Base-by-base conservation (phyloP, 2,888 invertebrate species). In the Argyresthia goedartella region DNA sequence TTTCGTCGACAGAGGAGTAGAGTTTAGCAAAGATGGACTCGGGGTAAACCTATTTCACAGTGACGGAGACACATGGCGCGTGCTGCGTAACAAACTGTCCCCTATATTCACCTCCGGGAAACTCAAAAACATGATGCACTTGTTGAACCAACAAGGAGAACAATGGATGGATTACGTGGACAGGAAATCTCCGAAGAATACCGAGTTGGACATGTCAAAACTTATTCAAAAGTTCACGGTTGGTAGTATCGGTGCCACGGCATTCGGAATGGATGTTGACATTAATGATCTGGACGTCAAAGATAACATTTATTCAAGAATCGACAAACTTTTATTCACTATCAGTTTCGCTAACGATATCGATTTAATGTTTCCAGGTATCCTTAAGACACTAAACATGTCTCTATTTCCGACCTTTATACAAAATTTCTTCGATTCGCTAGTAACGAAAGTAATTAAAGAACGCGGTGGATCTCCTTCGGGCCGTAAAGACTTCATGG, bases 51-150 rank as follows among this genome's bases (percentile, higher is more conserved):
- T 56, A 44, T 56, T 56, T 48, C 49, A 51, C 50, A 53, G 53
- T 11, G 55, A 55, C n/a, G 52, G 55, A 44, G 55, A 55, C n/a
- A 51, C 52, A 39, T 56, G 56, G 56, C 53, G 53, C 11, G 48
- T 55, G 4, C 56, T 56, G 14, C 55, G 56, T 11, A 15, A 49
- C 16, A 47, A 52, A 1, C 49, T 56, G 11, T 52, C 55, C 0
- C 54, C 56, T 7, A 52, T 56, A n/a, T 56, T 56, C 51, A 53
- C 52, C 11, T 54, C 56, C 1, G 52, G 54, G 11, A 56, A 56
- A 34, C 53, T 56, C 9, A 53, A 48, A 50, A 42, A 53, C 47
- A 56, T 56, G 56, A 47, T 56, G 39, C 49, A 52, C 14, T 42
- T 56, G 11, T 52, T 56, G 9, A 49, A 50, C 14, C 48, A 47